phyloP scores from a whole-genome alignment of 2,113 vertebrate species.

The Morone chrysops region DNA sequence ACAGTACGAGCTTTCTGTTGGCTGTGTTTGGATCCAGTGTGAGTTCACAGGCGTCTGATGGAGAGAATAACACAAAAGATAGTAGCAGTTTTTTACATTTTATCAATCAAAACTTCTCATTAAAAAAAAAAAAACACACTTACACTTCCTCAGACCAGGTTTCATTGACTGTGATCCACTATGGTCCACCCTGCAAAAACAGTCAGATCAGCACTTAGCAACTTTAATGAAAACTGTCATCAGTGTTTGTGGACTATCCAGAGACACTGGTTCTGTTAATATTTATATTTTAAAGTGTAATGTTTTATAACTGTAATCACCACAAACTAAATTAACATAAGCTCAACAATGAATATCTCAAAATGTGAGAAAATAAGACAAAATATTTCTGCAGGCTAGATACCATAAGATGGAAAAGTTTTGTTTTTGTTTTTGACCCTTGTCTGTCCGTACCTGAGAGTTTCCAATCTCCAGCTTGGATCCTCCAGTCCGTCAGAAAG shows the following conservation, averaged over 20 bases:
- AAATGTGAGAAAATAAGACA: too few relatives aligned
- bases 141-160: slow-evolving; percentile 46
- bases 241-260: too few relatives aligned
- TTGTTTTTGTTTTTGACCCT: too few relatives aligned
- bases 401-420: too few relatives aligned
- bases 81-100: background rate
- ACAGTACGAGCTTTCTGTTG: background rate
- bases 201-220: background rate
- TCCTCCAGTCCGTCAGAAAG: background rate
- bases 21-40: slow-evolving; percentile 49
- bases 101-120: background rate
- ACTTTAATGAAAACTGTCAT: background rate
- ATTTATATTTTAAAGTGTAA: too few relatives aligned
- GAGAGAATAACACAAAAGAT: background rate
- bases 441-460: background rate
- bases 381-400: too few relatives aligned
- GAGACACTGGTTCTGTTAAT: too few relatives aligned
- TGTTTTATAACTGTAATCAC: background rate
- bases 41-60: slow-evolving; percentile 22
- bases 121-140: slow-evolving; percentile 11
- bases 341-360: too few relatives aligned
- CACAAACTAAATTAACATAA: too few relatives aligned
- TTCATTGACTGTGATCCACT: slow-evolving; percentile 15
- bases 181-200: slow-evolving; percentile 28
- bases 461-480: background rate